A percentile compares a stretch with the other conserved stretches of the same genome.
Evolutionary conservation across 2,113 vertebrate species (phyloP).

Genomic region (Chlamydotis undulata): DNA sequence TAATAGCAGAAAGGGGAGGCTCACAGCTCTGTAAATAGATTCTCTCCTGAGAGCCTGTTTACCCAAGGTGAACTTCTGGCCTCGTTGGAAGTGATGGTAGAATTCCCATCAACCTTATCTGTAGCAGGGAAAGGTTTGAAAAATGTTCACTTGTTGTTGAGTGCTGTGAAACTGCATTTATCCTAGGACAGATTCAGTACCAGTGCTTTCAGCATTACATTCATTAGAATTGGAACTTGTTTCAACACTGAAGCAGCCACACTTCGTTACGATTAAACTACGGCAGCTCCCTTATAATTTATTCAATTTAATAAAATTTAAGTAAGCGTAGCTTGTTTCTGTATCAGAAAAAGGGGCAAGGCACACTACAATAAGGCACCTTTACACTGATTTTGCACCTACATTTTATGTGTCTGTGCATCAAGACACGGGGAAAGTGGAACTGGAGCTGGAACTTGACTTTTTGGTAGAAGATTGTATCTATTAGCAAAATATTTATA

Average conservation of each 20-base stretch:
- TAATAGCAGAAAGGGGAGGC: not conserved
- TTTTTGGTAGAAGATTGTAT: not conserved
- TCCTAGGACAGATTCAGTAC: not conserved
- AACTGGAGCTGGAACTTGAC: not conserved
- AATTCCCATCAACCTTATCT: not conserved
- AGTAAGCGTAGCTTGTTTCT: not conserved
- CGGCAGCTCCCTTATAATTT: not conserved
- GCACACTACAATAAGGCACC: not conserved
- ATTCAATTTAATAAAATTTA: not conserved
- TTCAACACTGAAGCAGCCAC: not conserved
- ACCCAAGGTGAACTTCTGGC: not conserved
- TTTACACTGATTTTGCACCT: not conserved
- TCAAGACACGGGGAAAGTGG: not conserved
- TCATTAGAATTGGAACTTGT: not conserved
- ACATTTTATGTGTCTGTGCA: not conserved
- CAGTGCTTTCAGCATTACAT: not conserved
- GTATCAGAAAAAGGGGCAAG: not conserved
- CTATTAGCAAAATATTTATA: not conserved
- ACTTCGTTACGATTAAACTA: not conserved
- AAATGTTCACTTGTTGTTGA: not conserved
- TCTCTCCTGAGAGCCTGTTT: not conserved
- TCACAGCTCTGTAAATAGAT: not conserved
- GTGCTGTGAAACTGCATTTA: rapidly evolving
- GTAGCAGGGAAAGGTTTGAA: not conserved
- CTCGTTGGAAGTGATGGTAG: not conserved